phyloP scores from a whole-genome alignment of 2,888 invertebrate species.

The Heterodera filipjevi region DNA sequence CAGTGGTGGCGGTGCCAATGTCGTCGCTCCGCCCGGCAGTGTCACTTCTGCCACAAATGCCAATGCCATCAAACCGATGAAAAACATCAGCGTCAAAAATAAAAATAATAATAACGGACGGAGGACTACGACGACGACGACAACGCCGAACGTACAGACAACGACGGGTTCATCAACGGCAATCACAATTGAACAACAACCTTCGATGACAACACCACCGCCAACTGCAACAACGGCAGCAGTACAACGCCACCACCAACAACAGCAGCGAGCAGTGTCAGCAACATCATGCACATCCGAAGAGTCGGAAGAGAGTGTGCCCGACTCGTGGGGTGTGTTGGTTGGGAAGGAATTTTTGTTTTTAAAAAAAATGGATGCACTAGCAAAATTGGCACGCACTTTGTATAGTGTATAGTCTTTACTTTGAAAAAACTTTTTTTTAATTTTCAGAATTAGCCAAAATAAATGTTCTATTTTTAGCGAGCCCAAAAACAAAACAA shows the following conservation, averaged over 20 bases:
- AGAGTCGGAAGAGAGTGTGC: conserved; percentile 40
- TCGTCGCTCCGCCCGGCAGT: no score
- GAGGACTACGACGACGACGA: not conserved
- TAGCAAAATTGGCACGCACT: no score
- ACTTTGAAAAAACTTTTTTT: no score
- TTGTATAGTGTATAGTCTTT: no score
- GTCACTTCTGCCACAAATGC: not conserved
- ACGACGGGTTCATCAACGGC: not conserved
- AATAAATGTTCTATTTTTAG: no score
- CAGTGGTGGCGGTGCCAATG: not conserved
- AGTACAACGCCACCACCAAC: not conserved
- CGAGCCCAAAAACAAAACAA: no score
- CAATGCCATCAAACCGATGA: not conserved
- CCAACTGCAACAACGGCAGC: not conserved
- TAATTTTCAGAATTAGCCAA: no score
- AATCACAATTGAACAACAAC: not conserved
- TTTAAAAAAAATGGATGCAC: no score
- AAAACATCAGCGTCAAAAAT: not conserved
- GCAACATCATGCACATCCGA: conserved; percentile 31
- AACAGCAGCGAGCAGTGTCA: not conserved
- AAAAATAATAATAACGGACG: no score
- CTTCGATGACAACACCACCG: not conserved
- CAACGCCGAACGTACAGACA: not conserved
- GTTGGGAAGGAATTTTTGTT: no score
- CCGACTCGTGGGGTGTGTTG: conserved; percentile 24